phyloP scores from a whole-genome alignment of 2,888 invertebrate genomes.

The Pycnomerus fuliginosus region DNA sequence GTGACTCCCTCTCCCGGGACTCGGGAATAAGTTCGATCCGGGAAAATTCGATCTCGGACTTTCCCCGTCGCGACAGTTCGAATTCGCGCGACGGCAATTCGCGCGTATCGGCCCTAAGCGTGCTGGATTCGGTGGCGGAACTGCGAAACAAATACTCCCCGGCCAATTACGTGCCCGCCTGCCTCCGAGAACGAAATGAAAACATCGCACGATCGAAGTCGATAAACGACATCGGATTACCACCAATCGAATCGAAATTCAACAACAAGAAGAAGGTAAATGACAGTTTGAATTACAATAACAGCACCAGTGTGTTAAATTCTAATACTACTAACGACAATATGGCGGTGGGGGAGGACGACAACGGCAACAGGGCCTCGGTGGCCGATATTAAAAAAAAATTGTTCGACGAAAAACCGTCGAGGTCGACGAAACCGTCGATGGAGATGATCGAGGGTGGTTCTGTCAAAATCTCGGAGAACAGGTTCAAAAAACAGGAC shows the following conservation, averaged over 20 bases:
- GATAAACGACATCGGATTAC: conserved; percentile 59
- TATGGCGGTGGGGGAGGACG: conserved; percentile 53
- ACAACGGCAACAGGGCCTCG: conserved; percentile 60
- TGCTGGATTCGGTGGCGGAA: conserved; percentile 58
- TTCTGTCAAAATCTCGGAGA: conserved; percentile 26
- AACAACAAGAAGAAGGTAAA: conserved; percentile 49
- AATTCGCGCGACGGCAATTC: conserved; percentile 32
- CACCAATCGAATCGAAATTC: conserved; percentile 43
- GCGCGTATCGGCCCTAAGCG: conserved; percentile 38
- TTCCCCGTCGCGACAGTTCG: conserved; percentile 58
- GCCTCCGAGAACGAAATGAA: conserved; percentile 40
- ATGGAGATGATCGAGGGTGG: conserved; percentile 10
- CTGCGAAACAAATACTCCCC: conserved; percentile 76
- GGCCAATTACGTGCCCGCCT: conserved; percentile 67
- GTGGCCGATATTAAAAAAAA: conserved; percentile 60
- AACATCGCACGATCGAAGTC: conserved; percentile 56
- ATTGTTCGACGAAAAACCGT: conserved; percentile 47
- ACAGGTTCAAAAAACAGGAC: conserved; percentile 34
- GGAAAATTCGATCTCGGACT: conserved; percentile 48
- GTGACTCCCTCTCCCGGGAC: conserved; percentile 45
- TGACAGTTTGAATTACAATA: conserved; percentile 41
- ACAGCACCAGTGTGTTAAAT: conserved; percentile 43
- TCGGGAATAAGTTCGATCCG: conserved; percentile 46
- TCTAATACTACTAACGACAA: conserved; percentile 52
- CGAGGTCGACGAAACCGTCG: conserved; percentile 37